Evolutionary conservation across 2,113 vertebrate genomes (phyloP), one percentile per base, ranked within the genome.

Genomic region (Haemorhous mexicanus): DNA sequence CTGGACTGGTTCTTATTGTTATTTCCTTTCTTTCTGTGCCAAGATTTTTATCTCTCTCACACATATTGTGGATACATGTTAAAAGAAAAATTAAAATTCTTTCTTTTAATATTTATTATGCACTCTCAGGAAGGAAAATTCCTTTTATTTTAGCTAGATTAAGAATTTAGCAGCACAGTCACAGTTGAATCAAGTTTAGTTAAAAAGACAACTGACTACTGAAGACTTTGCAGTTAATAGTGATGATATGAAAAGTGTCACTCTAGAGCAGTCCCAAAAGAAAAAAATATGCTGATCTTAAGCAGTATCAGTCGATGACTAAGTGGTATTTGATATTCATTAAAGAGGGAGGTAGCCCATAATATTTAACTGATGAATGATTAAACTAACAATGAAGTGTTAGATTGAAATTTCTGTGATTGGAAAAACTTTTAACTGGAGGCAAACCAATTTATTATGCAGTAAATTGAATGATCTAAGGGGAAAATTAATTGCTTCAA

Each of bases 311-410:
- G 32, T 91, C 81, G 83, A 41, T 91, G 55, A 66, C 66, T 95
- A 88, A 84, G 43, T 68, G 17, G 15, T 80, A 33, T 93, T 92
- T 94, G 62, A 87, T 95, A 95, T 83, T 94, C 78, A 91, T 92
- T 96, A 85, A 96, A 92, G 76, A 56, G 18, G 28, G 64, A 91
- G 59, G 37, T 87, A 94, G 49, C 39, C 89, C 46, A 75, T 84
- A 92, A 74, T 90, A 89, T 80, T 82, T 95, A 97, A 95, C 75
- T 59, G 63, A 82, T 77, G 46, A 95, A 81, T 92, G 69, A 95
- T 91, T 94, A 95, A 97, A 94, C 44, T 43, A 87, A 91, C 50
- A 93, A 68, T 75, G 55, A 97, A 94, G 11, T 74, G 21, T 84
- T 85, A 89, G 72, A 95, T 91, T 88, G 93, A 91, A 86, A 84